Evolutionary conservation across 2,797 vertebrate genomes (phyloP), one percentile per base, ranked within the genome.

Genomic region (Astyanax mexicanus): DNA sequence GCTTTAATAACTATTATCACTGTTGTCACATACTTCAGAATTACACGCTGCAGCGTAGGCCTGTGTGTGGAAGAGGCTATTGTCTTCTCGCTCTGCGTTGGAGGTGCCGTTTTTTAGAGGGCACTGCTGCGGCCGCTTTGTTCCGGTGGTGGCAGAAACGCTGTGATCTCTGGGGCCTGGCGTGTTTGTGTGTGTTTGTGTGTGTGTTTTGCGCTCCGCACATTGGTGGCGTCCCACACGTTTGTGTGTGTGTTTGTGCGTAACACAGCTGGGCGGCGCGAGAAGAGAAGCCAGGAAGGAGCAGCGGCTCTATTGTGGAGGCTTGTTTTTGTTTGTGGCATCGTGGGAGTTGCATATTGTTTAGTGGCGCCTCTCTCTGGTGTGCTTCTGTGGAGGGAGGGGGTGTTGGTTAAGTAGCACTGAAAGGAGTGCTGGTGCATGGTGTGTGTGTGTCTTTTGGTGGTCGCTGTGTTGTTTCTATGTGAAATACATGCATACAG

Each of bases 311-410:
- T 3, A 13, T 40, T 47, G 38, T 21, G n/a, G 45, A 37, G 10
- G 38, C 52, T 72, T 74, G 40, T 68, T 78, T 69, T 60, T 77
- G 52, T 71, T 74, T 1, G 27, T 1, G 38, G 45, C 57, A 66
- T 44, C 42, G 25, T 69, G 69, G 73, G 80, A 82, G 55, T 67
- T 29, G 57, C 11, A 25, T 69, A 75, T 61, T 75, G 75, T 80
- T 78, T 72, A 27, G 47, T 66, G 21, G 55, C 12, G 21, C 55
- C 57, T 67, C 21, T 52, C 60, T 54, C 19, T 17, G 64, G 21
- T 37, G 49, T 32, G 37, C 52, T 32, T 57, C 58, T 54, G 44
- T 72, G 57, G 55, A 40, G 54, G 17, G 15, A 40, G 42, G 61
- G 51, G 44, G 55, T 61, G 44, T 44, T 60, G 65, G 15, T 37